A percentile compares a stretch with the other conserved stretches of the same genome.
These are phyloP conservation scores for Euwallacea similis DNA, from an alignment of 1,140 invertebrate genomes.

Conservation along the genomic window DNA sequence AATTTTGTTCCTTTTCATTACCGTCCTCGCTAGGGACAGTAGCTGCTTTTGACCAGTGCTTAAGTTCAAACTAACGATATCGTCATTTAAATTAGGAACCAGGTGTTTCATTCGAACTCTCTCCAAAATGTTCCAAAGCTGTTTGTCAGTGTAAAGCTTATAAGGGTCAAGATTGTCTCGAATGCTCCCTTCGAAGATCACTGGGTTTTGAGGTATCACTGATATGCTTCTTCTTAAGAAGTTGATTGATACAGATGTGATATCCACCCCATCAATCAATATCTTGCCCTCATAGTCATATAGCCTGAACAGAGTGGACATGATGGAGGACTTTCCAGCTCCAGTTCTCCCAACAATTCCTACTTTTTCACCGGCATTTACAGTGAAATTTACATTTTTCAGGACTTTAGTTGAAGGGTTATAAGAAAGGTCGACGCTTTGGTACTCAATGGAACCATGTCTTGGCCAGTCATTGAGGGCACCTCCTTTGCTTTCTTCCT, in stretches of 20 bases:
- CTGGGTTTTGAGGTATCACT: constrained; percentile 83
- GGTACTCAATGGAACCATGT: constrained; percentile 70
- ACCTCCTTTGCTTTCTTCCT: constrained; percentile 63
- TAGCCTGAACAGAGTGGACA: constrained; percentile 71
- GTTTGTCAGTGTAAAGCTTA: constrained; percentile 56
- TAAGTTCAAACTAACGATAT: constrained; percentile 70
- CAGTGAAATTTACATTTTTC: constrained; percentile 69
- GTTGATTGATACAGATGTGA: constrained; percentile 24
- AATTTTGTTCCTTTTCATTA: constrained; percentile 74
- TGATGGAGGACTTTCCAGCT: constrained; percentile 81
- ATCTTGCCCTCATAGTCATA: constrained; percentile 60
- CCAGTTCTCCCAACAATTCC: constrained; percentile 81
- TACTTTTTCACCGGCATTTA: constrained; percentile 65
- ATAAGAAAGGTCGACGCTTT: constrained; percentile 69
- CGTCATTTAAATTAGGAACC: constrained; percentile 44
- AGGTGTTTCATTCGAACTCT: constrained; percentile 50
- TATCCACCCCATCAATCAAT: constrained; percentile 57
- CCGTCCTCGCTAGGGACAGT: constrained; percentile 75
- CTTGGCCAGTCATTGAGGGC: constrained; percentile 66
- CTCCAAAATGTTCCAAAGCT: constrained; percentile 48
- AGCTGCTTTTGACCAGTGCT: constrained; percentile 80
- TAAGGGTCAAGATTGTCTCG: constrained; percentile 63
- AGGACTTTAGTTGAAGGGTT: constrained; percentile 66
- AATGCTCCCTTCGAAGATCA: constrained; percentile 63
- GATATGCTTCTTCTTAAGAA: constrained; percentile 68